These are phyloP conservation scores for Ramphastos sulfuratus DNA, from an alignment of 2,113 vertebrate species.

Conservation along the genomic window DNA sequence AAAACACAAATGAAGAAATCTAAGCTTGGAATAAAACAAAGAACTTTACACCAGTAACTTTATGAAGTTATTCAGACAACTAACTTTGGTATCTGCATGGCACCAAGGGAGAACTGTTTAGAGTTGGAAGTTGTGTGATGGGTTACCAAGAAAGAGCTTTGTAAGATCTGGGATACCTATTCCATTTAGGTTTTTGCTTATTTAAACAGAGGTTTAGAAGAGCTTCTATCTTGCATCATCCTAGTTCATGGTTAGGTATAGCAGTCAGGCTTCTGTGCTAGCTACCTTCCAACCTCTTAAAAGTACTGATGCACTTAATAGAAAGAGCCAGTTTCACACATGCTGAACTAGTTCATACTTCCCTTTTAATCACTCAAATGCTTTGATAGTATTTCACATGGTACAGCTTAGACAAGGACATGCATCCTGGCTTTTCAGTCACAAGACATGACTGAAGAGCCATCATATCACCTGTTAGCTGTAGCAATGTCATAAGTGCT, in stretches of 20 bases:
- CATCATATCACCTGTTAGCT: background rate
- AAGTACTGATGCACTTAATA: background rate
- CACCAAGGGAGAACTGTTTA: background rate
- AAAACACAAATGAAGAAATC: background rate
- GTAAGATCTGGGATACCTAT: background rate
- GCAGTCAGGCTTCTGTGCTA: background rate
- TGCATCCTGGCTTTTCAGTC: background rate
- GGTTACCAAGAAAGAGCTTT: background rate
- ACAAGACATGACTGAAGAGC: background rate
- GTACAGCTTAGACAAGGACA: background rate
- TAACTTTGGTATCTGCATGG: background rate
- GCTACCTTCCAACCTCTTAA: background rate
- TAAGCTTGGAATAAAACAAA: background rate
- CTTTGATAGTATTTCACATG: background rate
- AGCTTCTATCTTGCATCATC: background rate
- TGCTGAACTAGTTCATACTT: background rate
- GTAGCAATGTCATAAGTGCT: background rate
- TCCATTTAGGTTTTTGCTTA: background rate
- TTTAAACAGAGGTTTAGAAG: background rate
- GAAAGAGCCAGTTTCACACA: background rate
- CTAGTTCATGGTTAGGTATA: background rate
- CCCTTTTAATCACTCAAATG: background rate
- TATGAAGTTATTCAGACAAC: background rate
- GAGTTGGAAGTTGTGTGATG: background rate
- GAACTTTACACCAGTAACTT: background rate